Conservation (phyloP, 2,888 invertebrate species). For the Molanna angustata region DNA sequence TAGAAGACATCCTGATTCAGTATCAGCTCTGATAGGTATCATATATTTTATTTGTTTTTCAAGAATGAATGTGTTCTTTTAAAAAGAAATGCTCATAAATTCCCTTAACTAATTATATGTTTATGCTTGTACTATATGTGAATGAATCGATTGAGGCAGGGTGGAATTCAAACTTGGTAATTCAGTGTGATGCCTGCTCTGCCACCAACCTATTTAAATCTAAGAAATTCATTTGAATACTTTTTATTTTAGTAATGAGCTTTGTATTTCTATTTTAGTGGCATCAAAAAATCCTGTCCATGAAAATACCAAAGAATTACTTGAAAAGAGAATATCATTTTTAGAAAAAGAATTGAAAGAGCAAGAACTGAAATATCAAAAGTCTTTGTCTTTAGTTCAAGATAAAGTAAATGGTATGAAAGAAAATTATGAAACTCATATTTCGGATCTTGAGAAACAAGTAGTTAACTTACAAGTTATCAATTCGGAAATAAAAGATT, state of each 20-base stretch:
- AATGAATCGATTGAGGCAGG: no score
- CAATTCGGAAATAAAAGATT: slow-evolving; percentile 55
- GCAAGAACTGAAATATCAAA: slow-evolving; percentile 68
- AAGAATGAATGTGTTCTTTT: no score
- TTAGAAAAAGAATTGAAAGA: slow-evolving; percentile 69
- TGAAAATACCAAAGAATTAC: slow-evolving; percentile 59
- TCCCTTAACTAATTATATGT: no score
- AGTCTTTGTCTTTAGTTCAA: slow-evolving; percentile 69
- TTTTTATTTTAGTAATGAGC: no score
- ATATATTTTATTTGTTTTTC: no score
- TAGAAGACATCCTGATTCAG: slow-evolving; percentile 79
- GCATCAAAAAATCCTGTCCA: slow-evolving; percentile 56
- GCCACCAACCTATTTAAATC: no score
- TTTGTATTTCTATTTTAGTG: no score
- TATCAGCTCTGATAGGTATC: slow-evolving; percentile 70
- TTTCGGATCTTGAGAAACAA: slow-evolving; percentile 70
- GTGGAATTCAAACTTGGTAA: no score
- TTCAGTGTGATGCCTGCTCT: no score
- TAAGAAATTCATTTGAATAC: no score
- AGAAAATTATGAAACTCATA: slow-evolving; percentile 71
- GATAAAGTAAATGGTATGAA: slow-evolving; percentile 76
- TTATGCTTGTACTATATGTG: no score
- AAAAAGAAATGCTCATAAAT: no score
- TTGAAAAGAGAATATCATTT: slow-evolving; percentile 70
- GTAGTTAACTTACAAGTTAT: slow-evolving; percentile 45